Conservation (phyloP, 2,113 vertebrate genomes). For the Talpa occidentalis region DNA sequence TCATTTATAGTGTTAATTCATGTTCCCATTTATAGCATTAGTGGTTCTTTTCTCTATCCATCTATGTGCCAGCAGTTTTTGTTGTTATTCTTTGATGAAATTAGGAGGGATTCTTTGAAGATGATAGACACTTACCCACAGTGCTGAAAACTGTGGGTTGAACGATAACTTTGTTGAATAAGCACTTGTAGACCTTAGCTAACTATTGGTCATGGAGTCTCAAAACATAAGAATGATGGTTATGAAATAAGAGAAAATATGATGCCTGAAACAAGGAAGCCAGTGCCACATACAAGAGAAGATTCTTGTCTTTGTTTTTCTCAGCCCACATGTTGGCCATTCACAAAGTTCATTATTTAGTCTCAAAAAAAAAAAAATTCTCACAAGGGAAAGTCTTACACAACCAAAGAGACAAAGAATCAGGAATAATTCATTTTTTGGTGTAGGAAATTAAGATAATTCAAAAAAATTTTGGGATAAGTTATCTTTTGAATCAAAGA, state of each 20-base stretch:
- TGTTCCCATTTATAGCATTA: not conserved
- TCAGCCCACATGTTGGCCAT: not conserved
- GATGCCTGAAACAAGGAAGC: not conserved
- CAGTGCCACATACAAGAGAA: not conserved
- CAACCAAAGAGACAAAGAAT: not conserved
- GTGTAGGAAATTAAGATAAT: not conserved
- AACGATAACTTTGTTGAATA: not conserved
- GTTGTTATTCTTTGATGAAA: not conserved
- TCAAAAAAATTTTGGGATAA: not conserved
- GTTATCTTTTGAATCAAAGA: not conserved
- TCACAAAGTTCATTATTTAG: not conserved
- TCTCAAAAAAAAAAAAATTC: not conserved
- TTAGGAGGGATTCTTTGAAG: not conserved
- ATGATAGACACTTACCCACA: too few species aligned
- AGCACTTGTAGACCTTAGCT: not conserved
- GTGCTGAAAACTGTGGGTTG: not conserved
- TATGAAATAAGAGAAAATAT: not conserved
- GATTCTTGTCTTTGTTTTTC: not conserved
- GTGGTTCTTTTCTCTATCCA: not conserved
- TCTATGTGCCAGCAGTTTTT: not conserved
- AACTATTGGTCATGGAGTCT: not conserved
- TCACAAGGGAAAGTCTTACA: not conserved
- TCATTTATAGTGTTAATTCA: not conserved
- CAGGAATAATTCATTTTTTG: not conserved
- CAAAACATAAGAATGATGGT: not conserved